Evolutionary conservation across 2,797 vertebrate genomes (phyloP).

Genomic region (Hydrolagus colliei): DNA sequence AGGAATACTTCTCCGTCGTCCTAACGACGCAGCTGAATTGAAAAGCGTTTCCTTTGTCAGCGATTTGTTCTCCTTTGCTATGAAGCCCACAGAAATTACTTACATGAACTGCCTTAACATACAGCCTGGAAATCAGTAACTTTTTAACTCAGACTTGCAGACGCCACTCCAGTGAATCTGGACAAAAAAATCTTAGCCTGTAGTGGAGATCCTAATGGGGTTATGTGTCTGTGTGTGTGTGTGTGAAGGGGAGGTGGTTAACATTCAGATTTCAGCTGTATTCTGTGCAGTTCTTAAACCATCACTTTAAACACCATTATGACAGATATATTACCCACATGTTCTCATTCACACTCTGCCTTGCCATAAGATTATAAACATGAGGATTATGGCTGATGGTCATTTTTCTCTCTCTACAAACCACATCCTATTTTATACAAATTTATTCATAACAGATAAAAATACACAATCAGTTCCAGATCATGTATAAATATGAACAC

Average conservation of each 20-base stretch:
- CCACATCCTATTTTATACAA: constrained; percentile 24
- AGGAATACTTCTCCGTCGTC: constrained; percentile 96
- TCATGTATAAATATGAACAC: neutral
- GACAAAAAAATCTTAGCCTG: neutral
- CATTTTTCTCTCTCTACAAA: neutral
- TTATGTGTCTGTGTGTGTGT: neutral
- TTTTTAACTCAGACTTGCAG: constrained; percentile 93
- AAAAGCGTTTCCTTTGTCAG: constrained; percentile 89
- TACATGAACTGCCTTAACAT: constrained; percentile 91
- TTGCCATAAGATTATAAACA: neutral
- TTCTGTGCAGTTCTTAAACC: neutral
- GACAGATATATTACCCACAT: constrained; percentile 1
- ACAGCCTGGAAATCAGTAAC: constrained; percentile 95
- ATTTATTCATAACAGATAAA: constrained; percentile 29
- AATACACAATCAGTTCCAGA: constrained; percentile 5
- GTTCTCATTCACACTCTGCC: neutral
- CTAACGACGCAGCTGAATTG: constrained; percentile 96
- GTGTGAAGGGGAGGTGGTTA: neutral
- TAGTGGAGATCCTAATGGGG: neutral
- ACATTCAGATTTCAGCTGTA: neutral
- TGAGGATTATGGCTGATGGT: neutral
- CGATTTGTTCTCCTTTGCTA: constrained; percentile 99
- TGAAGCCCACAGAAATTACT: constrained; percentile 93
- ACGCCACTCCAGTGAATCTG: constrained; percentile 76
- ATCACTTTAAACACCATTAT: neutral